phyloP scores from a whole-genome alignment of 2,888 invertebrate species.

The Ceriagrion tenellum region DNA sequence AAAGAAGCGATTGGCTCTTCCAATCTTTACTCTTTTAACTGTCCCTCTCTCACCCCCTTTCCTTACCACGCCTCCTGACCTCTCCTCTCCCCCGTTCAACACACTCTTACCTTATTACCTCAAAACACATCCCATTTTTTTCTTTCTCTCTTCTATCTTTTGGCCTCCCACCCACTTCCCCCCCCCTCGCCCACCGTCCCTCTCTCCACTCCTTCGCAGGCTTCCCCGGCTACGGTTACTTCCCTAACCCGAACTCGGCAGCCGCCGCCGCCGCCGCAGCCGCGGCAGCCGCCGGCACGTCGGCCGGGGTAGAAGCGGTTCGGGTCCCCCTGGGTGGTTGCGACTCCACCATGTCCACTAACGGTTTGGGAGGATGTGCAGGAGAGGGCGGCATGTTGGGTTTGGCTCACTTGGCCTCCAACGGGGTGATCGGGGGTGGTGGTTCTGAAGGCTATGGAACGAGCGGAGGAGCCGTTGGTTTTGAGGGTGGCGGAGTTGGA shows the following conservation, averaged over 20 bases:
- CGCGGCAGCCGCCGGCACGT: slow-evolving; percentile 77
- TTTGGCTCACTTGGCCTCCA: slow-evolving; percentile 52
- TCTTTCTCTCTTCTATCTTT: slow-evolving; percentile 25
- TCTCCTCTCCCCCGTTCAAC: not conserved
- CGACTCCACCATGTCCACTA: slow-evolving; percentile 35
- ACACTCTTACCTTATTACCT: not conserved
- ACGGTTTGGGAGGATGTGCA: slow-evolving; percentile 43
- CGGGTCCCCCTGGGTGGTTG: slow-evolving; percentile 52
- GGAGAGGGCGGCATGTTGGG: slow-evolving; percentile 51
- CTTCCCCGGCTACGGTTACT: slow-evolving; percentile 79
- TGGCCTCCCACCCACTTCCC: slow-evolving; percentile 37
- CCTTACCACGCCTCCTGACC: not conserved
- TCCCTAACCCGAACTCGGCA: slow-evolving; percentile 75
- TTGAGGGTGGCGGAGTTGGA: slow-evolving; percentile 68
- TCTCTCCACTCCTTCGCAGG: slow-evolving; percentile 75
- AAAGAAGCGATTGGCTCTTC: slow-evolving; percentile 57
- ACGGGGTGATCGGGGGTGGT: slow-evolving; percentile 69
- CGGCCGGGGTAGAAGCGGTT: slow-evolving; percentile 74
- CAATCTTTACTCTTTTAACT: slow-evolving; percentile 65
- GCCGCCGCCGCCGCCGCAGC: slow-evolving; percentile 76
- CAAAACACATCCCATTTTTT: slow-evolving; percentile 49
- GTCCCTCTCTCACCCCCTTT: slow-evolving; percentile 68
- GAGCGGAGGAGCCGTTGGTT: slow-evolving; percentile 68
- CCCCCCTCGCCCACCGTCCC: slow-evolving; percentile 59
- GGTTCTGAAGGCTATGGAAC: slow-evolving; percentile 72